Conservation (phyloP, 2,888 invertebrate species). For the Trimorus sp. region DNA sequence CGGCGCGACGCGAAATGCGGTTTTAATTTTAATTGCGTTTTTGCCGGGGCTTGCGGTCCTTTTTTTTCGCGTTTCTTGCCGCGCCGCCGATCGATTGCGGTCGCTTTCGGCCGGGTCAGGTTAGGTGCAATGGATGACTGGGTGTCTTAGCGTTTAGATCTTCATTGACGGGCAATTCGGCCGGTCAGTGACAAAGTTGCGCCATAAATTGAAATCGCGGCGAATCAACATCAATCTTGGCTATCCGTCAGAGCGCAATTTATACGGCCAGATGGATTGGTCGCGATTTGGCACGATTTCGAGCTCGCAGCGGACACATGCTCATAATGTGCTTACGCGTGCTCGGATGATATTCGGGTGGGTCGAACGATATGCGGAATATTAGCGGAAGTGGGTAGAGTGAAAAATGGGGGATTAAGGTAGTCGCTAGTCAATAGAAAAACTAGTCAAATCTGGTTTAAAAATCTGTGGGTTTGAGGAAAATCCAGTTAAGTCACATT, state of each 20-base stretch:
- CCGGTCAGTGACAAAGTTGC: conserved; percentile 44
- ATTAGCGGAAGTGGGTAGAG: no score
- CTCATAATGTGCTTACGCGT: conserved; percentile 38
- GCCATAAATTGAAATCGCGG: conserved; percentile 52
- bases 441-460: no score
- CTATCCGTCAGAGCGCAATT: conserved; percentile 45
- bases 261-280: conserved; percentile 46
- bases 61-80: not conserved
- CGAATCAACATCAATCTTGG: conserved; percentile 56
- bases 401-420: no score
- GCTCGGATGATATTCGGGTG: not conserved
- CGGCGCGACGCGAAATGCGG: conserved; percentile 2
- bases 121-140: not conserved
- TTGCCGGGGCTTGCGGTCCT: not conserved
- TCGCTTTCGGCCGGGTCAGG: not conserved
- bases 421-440: no score
- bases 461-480: no score
- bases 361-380: no score
- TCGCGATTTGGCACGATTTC: conserved; percentile 41
- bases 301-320: conserved; percentile 38
- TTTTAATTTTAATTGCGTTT: conserved; percentile 42
- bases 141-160: no score
- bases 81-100: no score
- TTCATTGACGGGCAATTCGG: conserved; percentile 6
- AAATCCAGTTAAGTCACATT: no score